A percentile compares a stretch with the other conserved stretches of the same genome.
Evolutionary conservation across 2,888 invertebrate species (phyloP).

Genomic region (Crematogaster levior): DNA sequence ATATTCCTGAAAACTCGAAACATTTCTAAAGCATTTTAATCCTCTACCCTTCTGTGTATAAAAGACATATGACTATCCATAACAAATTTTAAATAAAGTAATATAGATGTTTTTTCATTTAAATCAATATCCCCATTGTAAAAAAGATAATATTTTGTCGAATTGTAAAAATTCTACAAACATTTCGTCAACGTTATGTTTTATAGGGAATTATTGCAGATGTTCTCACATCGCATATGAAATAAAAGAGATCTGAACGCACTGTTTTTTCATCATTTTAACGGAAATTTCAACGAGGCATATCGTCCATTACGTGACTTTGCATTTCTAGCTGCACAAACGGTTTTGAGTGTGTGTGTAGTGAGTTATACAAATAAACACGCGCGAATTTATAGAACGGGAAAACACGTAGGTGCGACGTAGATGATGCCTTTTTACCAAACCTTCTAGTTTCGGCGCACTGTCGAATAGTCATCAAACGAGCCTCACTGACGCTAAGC

Average conservation of each 20-base stretch:
- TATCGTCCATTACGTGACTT: constrained; percentile 24
- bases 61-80: neutral
- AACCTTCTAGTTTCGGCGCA: constrained; percentile 41
- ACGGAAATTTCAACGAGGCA: neutral
- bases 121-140: neutral
- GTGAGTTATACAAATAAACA: constrained; percentile 71
- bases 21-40: neutral
- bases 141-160: neutral
- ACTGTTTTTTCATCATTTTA: neutral
- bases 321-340: constrained; percentile 25
- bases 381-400: constrained; percentile 73
- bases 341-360: constrained; percentile 36
- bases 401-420: constrained; percentile 46
- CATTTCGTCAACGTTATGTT: neutral
- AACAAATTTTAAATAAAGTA: neutral
- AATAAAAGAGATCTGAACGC: neutral
- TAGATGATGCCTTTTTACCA: constrained; percentile 50
- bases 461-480: constrained; percentile 28
- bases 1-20: neutral
- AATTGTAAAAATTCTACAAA: neutral
- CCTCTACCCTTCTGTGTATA: neutral
- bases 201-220: neutral
- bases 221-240: neutral
- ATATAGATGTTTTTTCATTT: neutral
- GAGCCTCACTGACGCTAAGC: neutral